These are phyloP conservation scores for Mayetiola destructor DNA, from an alignment of 2,888 invertebrate species.

Conservation along the genomic window DNA sequence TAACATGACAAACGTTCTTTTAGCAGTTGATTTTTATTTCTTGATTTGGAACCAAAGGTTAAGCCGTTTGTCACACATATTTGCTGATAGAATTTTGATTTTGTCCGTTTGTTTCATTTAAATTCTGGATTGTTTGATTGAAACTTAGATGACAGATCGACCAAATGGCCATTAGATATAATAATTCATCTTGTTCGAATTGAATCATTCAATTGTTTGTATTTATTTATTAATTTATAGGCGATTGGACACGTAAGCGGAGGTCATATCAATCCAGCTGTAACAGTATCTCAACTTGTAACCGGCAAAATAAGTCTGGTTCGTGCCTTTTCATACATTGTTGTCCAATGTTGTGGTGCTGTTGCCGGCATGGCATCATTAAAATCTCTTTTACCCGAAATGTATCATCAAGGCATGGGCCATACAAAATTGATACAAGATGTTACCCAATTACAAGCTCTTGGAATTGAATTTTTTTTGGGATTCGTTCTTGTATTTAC, in stretches of 20 bases:
- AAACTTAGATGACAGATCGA: too few species aligned
- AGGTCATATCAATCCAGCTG: conserved; percentile 86
- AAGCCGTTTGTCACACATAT: too few species aligned
- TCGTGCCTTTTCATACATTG: conserved; percentile 62
- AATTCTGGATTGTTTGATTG: too few species aligned
- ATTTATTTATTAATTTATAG: conserved; percentile 37
- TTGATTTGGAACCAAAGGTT: too few species aligned
- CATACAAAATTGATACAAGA: conserved; percentile 47
- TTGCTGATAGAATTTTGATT: too few species aligned
- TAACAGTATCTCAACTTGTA: conserved; percentile 65
- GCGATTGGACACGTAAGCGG: conserved; percentile 77
- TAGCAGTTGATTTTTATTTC: too few species aligned
- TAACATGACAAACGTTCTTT: too few species aligned
- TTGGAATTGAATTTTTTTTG: conserved; percentile 81
- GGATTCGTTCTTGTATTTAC: conserved; percentile 78
- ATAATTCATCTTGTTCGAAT: too few species aligned
- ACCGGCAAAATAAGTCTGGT: conserved; percentile 63
- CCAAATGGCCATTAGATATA: too few species aligned
- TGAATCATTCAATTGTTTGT: not conserved
- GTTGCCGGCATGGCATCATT: conserved; percentile 63
- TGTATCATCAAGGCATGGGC: conserved; percentile 48
- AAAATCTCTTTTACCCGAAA: conserved; percentile 49
- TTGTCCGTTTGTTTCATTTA: too few species aligned
- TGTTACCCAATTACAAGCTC: conserved; percentile 59
- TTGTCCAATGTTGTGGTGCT: conserved; percentile 71